These are phyloP conservation scores for Acanthiza pusilla DNA, from an alignment of 2,797 vertebrate species.

Conservation along the genomic window DNA sequence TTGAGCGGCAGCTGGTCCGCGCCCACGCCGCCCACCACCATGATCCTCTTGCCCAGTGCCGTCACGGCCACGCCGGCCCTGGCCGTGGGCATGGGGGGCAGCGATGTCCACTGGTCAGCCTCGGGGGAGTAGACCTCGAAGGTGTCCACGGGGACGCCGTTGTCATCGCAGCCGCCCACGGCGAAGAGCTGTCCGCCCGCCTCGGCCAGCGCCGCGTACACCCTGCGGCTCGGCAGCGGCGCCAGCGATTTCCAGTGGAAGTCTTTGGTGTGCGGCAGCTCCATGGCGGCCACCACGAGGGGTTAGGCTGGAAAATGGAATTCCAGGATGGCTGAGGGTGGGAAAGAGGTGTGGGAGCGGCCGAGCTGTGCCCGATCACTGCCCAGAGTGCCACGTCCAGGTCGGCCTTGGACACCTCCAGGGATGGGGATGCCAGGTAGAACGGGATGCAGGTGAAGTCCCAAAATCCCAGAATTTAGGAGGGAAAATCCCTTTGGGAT, in stretches of 20 bases:
- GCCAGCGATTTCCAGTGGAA: slow-evolving; percentile 94
- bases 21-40: slow-evolving; percentile 93
- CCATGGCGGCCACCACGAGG: slow-evolving; percentile 71
- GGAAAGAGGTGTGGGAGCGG: rapidly evolving
- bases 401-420: neutral
- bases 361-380: rapidly evolving
- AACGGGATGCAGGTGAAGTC: no score
- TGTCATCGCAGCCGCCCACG: slow-evolving; percentile 90
- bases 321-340: rapidly evolving
- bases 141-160: slow-evolving; percentile 81
- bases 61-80: slow-evolving; percentile 87
- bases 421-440: no score
- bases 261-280: slow-evolving; percentile 82
- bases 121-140: slow-evolving; percentile 92
- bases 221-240: slow-evolving; percentile 83
- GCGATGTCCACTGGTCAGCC: slow-evolving; percentile 87
- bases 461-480: no score
- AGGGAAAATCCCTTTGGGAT: no score
- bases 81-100: slow-evolving; percentile 88
- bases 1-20: slow-evolving; percentile 87
- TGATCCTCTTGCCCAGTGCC: slow-evolving; percentile 88
- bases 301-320: rapidly evolving
- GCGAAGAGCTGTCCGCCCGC: slow-evolving; percentile 90
- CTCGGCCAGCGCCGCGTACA: slow-evolving; percentile 89
- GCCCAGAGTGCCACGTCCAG: neutral